These are phyloP conservation scores for Andrena trimmerana DNA, from an alignment of 2,888 invertebrate genomes.

Conservation along the genomic window DNA sequence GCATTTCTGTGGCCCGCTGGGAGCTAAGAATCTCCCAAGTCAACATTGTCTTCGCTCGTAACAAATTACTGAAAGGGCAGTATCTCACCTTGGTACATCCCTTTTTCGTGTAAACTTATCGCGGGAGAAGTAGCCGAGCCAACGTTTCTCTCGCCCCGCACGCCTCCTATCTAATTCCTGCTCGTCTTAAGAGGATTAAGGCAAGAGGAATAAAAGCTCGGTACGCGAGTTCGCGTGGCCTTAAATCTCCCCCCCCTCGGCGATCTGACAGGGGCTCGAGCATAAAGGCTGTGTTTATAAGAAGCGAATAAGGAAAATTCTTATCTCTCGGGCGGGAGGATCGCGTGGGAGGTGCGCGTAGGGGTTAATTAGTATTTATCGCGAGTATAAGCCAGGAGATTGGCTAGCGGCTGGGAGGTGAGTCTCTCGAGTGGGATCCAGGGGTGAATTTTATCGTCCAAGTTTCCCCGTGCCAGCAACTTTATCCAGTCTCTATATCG, in stretches of 20 bases:
- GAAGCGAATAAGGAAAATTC: slow-evolving; percentile 51
- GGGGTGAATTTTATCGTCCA: slow-evolving; percentile 53
- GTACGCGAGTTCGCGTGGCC: slow-evolving; percentile 21
- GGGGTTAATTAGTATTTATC: slow-evolving; percentile 67
- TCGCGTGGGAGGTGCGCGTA: slow-evolving; percentile 12
- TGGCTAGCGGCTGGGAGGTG: slow-evolving; percentile 29
- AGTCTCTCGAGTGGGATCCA: slow-evolving; percentile 17
- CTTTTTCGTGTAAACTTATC: slow-evolving; percentile 6
- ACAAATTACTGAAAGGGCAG: neutral
- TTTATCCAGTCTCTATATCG: slow-evolving; percentile 27
- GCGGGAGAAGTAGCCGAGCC: neutral
- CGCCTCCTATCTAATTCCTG: slow-evolving; percentile 40
- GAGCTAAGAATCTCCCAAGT: no score
- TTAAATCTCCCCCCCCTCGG: slow-evolving; percentile 31
- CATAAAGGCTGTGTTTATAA: slow-evolving; percentile 15
- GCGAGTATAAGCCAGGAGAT: slow-evolving; percentile 46
- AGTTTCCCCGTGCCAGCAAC: slow-evolving; percentile 35
- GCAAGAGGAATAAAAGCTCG: slow-evolving; percentile 39
- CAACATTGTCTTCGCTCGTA: neutral
- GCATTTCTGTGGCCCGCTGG: no score
- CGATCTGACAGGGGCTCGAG: neutral
- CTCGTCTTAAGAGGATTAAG: slow-evolving; percentile 31
- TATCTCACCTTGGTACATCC: neutral
- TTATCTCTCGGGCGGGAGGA: slow-evolving; percentile 33
- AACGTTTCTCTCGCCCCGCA: slow-evolving; percentile 13